phyloP scores from a whole-genome alignment of 2,888 invertebrate genomes.

The Tenthredo mesomela region DNA sequence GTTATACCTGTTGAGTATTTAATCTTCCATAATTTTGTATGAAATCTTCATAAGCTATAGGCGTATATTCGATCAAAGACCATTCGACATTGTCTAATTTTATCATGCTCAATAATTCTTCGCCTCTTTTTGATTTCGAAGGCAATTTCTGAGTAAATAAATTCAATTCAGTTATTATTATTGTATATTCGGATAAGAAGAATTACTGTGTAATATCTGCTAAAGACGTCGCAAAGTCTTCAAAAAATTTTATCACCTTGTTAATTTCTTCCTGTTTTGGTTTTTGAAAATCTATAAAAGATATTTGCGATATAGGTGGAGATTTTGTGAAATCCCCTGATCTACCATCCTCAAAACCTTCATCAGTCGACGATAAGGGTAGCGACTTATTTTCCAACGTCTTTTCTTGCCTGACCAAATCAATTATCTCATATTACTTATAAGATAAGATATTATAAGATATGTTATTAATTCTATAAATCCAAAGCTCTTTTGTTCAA shows the following conservation, averaged over 20 bases:
- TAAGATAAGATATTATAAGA: not conserved
- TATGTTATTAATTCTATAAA: not conserved
- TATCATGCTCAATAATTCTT: conserved; percentile 84
- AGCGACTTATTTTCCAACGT: conserved; percentile 71
- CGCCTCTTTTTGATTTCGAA: conserved; percentile 47
- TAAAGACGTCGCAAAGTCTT: not conserved
- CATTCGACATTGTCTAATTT: conserved; percentile 83
- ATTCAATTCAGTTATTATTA: not conserved
- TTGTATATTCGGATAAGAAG: not conserved
- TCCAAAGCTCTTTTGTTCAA: not conserved
- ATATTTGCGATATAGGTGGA: conserved; percentile 67
- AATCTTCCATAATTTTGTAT: conserved; percentile 86
- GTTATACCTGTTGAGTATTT: conserved; percentile 82
- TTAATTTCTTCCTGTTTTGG: conserved; percentile 56
- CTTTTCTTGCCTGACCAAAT: conserved; percentile 68
- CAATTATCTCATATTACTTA: conserved; percentile 45
- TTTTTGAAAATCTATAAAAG: conserved; percentile 64
- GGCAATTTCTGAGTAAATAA: not conserved
- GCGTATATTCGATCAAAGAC: conserved; percentile 85
- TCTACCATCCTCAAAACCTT: conserved; percentile 81
- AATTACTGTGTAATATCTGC: not conserved
- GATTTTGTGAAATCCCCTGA: conserved; percentile 76
- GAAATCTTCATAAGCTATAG: conserved; percentile 86
- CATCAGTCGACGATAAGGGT: conserved; percentile 79
- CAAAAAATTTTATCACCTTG: conserved; percentile 41